These are phyloP conservation scores for Perognathus longimembris DNA, from an alignment of 2,113 vertebrate species.

Conservation along the genomic window DNA sequence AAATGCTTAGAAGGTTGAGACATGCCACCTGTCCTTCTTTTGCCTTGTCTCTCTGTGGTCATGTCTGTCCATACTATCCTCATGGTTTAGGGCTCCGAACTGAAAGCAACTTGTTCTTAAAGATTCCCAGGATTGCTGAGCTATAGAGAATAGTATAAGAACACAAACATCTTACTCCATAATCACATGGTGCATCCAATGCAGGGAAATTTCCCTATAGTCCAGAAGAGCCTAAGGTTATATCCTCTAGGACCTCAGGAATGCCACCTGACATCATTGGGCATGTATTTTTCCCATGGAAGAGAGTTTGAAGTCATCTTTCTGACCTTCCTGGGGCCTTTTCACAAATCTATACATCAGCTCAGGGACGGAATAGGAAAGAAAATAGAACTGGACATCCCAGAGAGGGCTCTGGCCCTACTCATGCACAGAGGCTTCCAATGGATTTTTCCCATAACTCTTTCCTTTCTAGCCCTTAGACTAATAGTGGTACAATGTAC, in stretches of 20 bases:
- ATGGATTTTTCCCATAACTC: background rate
- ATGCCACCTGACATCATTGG: background rate
- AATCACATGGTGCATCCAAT: background rate
- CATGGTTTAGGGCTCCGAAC: background rate
- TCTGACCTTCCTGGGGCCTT: background rate
- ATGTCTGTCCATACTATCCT: background rate
- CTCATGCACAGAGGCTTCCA: background rate
- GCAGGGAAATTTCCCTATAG: background rate
- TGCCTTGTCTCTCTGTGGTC: background rate
- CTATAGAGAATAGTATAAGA: too few species aligned
- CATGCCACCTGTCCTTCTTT: background rate
- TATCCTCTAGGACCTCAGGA: background rate
- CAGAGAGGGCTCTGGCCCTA: background rate
- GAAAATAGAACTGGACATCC: background rate
- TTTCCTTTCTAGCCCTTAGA: background rate
- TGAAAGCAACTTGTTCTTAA: background rate
- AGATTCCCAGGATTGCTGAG: background rate
- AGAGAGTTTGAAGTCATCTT: background rate
- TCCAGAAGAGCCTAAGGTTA: background rate
- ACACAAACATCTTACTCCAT: too few species aligned
- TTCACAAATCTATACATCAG: background rate
- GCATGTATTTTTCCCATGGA: background rate
- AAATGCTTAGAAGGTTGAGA: background rate
- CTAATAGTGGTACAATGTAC: background rate
- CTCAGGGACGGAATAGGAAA: background rate